Base-by-base conservation (phyloP, 2,113 vertebrate species). In the Ploceus nigricollis region DNA sequence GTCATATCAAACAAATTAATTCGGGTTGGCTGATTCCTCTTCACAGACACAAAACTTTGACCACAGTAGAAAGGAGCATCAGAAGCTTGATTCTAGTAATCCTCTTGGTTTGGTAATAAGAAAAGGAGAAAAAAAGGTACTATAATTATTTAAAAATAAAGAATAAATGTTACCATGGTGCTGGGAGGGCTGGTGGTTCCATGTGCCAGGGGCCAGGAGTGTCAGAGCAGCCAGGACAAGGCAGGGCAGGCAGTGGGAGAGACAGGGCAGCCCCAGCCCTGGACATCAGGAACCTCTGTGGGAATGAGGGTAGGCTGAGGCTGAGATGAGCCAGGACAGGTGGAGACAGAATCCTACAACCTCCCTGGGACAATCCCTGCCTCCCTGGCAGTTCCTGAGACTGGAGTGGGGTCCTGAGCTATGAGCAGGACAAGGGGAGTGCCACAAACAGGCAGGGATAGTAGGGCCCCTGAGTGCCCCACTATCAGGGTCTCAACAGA, bases 331-430 rank as follows among this genome's bases (percentile, higher is more conserved):
- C 4, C 13, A 56, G 27, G 7, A 37, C 9, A 40, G n/a, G 18
- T 35, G 15, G 27, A 56, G 3, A 47, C 1, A 3, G 6, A 44
- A 4, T 54, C 24, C 21, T 65, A 3, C 2, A 6, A 18, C 21
- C 20, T 84, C 23, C 6, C 6, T 33, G 31, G 16, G 17, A 7
- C 9, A 48, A 53, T 10, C 7, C 51, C 51, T 53, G 51, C 42
- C 42, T 42, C 42, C 42, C 13, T 33, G 35, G 6, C 1, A 15
- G 11, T 10, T 37, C 23, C 0, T 0, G 6, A 13, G 13, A 1
- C 30, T 60, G 10, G 35, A 73, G n/a, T 37, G 24, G 9, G 7
- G 14, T 54, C 5, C 63, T 47, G 30, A 9, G 13, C 25, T 11
- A 1, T 22, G 27, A 20, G 16, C 14, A 30, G 56, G 4, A 15